Evolutionary conservation across 2,113 vertebrate genomes (phyloP).

Genomic region (Corythoichthys haematopterus): DNA sequence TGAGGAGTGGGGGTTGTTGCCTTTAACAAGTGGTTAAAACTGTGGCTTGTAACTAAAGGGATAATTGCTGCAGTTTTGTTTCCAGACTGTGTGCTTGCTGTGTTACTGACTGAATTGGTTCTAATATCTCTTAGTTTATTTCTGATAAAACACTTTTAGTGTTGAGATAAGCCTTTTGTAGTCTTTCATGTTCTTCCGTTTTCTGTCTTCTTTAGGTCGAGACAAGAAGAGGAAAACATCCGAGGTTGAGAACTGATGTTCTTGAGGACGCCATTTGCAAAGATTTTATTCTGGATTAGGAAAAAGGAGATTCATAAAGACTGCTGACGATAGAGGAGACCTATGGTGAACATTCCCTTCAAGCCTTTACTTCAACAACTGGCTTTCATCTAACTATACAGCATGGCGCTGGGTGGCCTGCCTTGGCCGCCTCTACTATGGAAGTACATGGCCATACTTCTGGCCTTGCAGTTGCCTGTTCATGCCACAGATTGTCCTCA

Average conservation of each 20-base stretch:
- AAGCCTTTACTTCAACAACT: slow-evolving; percentile 26
- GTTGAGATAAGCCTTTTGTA: neutral
- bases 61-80: neutral
- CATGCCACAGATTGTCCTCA: slow-evolving; percentile 82
- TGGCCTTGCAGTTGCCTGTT: slow-evolving; percentile 63
- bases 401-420: slow-evolving; percentile 68
- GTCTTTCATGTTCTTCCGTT: neutral
- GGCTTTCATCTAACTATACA: slow-evolving; percentile 45
- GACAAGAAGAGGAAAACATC: slow-evolving; percentile 19
- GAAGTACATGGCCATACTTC: slow-evolving; percentile 67
- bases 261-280: slow-evolving; percentile 22
- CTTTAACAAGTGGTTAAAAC: neutral
- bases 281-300: slow-evolving; percentile 13
- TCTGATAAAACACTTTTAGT: neutral
- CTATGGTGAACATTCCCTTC: slow-evolving; percentile 39
- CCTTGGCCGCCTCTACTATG: slow-evolving; percentile 57
- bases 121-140: slow-evolving; percentile 49
- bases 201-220: slow-evolving; percentile 59
- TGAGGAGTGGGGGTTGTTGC: too few species aligned
- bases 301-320: slow-evolving; percentile 8
- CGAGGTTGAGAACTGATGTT: slow-evolving; percentile 31
- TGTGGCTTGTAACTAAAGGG: neutral
- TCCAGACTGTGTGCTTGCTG: neutral
- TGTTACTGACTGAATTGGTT: neutral
- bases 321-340: slow-evolving; percentile 20